Base-by-base conservation (phyloP, 1,140 invertebrate species). In the Zaprionus capensis region DNA sequence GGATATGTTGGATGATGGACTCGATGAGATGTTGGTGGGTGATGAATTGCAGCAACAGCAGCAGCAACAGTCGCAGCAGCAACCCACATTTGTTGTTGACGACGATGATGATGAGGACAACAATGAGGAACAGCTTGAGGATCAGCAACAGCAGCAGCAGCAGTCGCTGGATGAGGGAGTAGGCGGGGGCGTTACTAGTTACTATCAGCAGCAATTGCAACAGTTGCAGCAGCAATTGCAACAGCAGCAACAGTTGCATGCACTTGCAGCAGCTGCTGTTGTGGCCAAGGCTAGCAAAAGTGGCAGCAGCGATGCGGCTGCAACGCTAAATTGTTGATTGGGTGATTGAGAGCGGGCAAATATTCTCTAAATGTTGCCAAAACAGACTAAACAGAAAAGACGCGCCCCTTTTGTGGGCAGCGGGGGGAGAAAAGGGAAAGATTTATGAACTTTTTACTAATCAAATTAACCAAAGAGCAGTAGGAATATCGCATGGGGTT, bases 381-480 rank as follows among this genome's bases (percentile, higher is more conserved):
- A 36, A 22, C 31, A 59, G 17, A 22, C 31, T 22, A 15, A 24
- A 11, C 12, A n/a, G 14, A 58, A 67, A 73, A 73, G 56, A 72
- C 51, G 69, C 49, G 24, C 24, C 24, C 24, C 24, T 4, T 24
- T 26, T 26, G 24, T 0, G 24, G 24, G 24, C 0, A 26, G 7
- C 24, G 17, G 15, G 31, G 36, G 5, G 3, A 26, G 5, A 62
- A 7, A 17, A n/a, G 14, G 4, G 44, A 44, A 28, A 55, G 9
- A 14, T 46, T 59, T 56, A 31, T 17, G 15, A 62, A 71, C 72
- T 79, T 73, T 72, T 72, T 75, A 90, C 82, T 91, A 91, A 86
- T 71, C 71, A 56, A 78, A 91, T 86, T 86, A 90, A 90, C 86
- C 85, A 90, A 90, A 91, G 86, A 90, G 62, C 76, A 44, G 57